Evolutionary conservation across 2,888 invertebrate species (phyloP), one percentile per base, ranked within the genome.

Genomic region (Dryomyza anilis): DNA sequence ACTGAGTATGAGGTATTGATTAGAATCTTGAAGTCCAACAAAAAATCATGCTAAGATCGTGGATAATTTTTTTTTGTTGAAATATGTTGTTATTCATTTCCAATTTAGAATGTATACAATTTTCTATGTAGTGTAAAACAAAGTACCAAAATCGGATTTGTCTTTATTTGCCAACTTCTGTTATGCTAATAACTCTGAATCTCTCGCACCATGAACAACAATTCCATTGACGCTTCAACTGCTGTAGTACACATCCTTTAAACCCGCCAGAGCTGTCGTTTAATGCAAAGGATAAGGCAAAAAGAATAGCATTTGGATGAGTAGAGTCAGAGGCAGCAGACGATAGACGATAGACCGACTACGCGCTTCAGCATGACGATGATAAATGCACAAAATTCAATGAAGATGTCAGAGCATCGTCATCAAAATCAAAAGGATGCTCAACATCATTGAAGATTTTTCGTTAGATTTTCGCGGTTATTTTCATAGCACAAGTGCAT

Each of bases 391-490:
- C n/a, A 36, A 27, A 33, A 50, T 52, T 25, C 36, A 61, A 52
- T 52, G 50, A 39, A 61, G 60, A 39, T 61, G 53, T 53, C 61
- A 43, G 39, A 53, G 29, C 53, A 61, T 61, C 53, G n/a, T 53
- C 43, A 43, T 53, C 16, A 61, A 61, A 43, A 16, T 43, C 29
- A 53, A 58, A 61, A 61, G 45, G 39, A 27, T 43, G 25, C 52
- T 43, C 48, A 36, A 53, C 52, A 61, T 61, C 43, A 43, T 52
- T 53, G 14, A 53, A 61, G 61, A 61, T 36, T 55, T 16, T 14
- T 21, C 55, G 25, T 50, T 12, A n/a, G 14, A 39, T n/a, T n/a
- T 39, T 39, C 39, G 39, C 39, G n/a, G 39, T 14, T 39, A 39
- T 39, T 39, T 39, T 39, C 19, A 19, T 12, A 12, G 48, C 48